Conservation (phyloP, 2,797 vertebrate species). For the Channallabes apus region DNA sequence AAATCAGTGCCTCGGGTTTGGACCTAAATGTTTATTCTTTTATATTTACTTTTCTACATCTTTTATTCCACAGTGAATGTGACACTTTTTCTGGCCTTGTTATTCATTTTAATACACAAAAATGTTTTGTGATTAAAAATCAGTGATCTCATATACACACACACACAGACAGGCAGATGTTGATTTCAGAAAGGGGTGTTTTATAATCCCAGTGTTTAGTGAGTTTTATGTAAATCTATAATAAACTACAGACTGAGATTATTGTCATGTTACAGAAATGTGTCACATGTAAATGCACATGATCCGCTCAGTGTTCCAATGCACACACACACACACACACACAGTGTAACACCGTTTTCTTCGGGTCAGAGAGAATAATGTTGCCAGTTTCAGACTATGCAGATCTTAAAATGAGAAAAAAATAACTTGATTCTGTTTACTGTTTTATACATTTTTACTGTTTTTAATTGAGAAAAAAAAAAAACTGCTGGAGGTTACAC, state of each 20-base stretch:
- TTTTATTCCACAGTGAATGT: neutral
- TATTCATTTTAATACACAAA: neutral
- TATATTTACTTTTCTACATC: neutral
- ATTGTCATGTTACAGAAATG: neutral
- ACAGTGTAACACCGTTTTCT: neutral
- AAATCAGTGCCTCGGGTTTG: neutral
- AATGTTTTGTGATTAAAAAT: neutral
- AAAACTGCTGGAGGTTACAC: conserved; percentile 1
- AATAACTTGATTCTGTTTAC: neutral
- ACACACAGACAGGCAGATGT: neutral
- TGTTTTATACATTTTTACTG: conserved; percentile 25
- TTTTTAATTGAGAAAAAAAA: neutral
- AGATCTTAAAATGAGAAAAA: conserved; percentile 12
- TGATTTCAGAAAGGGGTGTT: neutral
- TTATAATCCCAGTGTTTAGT: neutral
- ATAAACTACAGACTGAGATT: neutral
- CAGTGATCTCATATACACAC: neutral
- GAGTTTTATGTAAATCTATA: neutral
- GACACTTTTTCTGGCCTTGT: neutral
- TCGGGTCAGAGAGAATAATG: neutral
- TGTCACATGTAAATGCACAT: neutral
- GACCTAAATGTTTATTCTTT: neutral
- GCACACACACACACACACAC: neutral
- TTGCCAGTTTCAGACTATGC: conserved; percentile 30
- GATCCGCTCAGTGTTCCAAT: neutral